Evolutionary conservation across 2,888 invertebrate species (phyloP), one percentile per base, ranked within the genome.

Genomic region (Byasa hedistus): DNA sequence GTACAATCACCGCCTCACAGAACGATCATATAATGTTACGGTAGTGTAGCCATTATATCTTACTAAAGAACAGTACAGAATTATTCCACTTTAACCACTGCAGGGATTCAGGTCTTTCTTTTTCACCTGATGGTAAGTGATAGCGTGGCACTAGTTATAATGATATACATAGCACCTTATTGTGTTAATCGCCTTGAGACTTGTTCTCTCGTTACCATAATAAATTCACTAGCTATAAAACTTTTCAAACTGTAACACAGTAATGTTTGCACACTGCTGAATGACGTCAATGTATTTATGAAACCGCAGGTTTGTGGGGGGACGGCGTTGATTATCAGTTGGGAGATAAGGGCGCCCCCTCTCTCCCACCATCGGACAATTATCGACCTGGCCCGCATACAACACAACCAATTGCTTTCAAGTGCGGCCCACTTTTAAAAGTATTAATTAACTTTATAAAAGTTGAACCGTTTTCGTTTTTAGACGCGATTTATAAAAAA

Each of bases 341-440:
- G 78, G 73, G 77, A 81, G 87, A 86, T 85, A 85, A 83, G 75
- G 68, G 68, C 68, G 58, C 63, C 65, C 58, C 62, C 48, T 61
- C 44, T 57, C 65, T 32, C 32, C 32, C 59, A 66, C 60, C 57
- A 61, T 66, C 69, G 67, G 69, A 69, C 67, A 68, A 69, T 61
- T 80, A 83, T 83, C 75, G 84, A 84, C 71, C 83, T 76, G 64
- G 64, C 85, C 85, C 85, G 85, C 79, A 84, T 85, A 75, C 58
- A 66, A 48, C 27, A 52, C 58, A 54, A 23, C 55, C 65, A 61
- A 57, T 65, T 65, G 65, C 61, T 65, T 56, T 57, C 24, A 27
- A 32, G 51, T 51, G 21, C 57, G 12, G 19, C n/a, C 27, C 23
- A 21, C 27, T 23, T 24, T 48, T 24, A 15, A 60, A 65, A 24